These are phyloP conservation scores for crab-eating macaque (Macaca fascicularis) DNA, from an alignment of 2,113 vertebrate genomes.

Conservation along the genomic window T2T-MFA8v1.1 NC_088376.1:98063501-98064000, in stretches of 20 bases:
- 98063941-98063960: neutral
- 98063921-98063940: neutral
- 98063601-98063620: neutral
- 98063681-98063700: neutral
- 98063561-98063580: neutral
- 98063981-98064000: neutral
- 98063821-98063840: neutral
- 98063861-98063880: neutral
- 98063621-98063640: neutral
- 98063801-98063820: neutral
- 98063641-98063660: neutral
- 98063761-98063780: neutral
- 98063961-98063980: neutral
- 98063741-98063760: neutral
- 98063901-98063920: neutral
- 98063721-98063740: slow-evolving; percentile 31
- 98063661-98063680: neutral
- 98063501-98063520: neutral
- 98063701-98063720: neutral
- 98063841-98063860: neutral
- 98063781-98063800: neutral
- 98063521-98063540: neutral
- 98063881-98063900: neutral
- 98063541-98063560: neutral
- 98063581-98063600: neutral